These are phyloP conservation scores for Platynereis dumerilii DNA, from an alignment of 2,888 invertebrate species.

Conservation along the genomic window DNA sequence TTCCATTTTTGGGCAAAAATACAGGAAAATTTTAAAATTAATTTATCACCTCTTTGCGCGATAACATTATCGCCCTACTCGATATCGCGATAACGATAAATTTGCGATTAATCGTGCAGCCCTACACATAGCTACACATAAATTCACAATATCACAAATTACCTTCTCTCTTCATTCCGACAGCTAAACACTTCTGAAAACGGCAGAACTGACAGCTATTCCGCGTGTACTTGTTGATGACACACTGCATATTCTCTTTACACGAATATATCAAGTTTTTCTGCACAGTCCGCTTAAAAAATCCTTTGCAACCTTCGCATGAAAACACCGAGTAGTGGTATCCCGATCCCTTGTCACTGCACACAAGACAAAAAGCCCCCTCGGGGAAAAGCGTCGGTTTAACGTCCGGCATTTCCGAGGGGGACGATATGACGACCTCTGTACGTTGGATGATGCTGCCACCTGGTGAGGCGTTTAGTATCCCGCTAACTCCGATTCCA, in stretches of 20 bases:
- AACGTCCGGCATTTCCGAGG: no score
- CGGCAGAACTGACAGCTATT: constrained; percentile 62
- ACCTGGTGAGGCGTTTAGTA: no score
- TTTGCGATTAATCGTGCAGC: no score
- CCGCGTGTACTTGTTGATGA: constrained; percentile 59
- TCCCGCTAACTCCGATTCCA: no score
- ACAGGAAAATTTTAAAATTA: no score
- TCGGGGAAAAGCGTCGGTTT: neutral
- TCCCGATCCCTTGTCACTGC: constrained; percentile 42
- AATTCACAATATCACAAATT: constrained; percentile 19
- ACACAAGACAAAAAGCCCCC: neutral
- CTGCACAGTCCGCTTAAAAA: constrained; percentile 63
- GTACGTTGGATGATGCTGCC: no score
- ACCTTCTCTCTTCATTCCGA: constrained; percentile 64
- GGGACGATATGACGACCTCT: no score
- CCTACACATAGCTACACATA: no score
- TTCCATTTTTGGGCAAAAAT: no score
- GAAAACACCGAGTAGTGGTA: constrained; percentile 62
- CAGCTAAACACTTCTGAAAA: constrained; percentile 58
- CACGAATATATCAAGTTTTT: constrained; percentile 60
- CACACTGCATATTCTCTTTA: constrained; percentile 53
- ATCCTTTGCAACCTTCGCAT: constrained; percentile 64
- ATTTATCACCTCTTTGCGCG: no score
- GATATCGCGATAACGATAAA: no score
- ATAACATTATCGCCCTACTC: no score